Evolutionary conservation across 2,888 invertebrate genomes (phyloP).

Genomic region (Nemapogon koenigi): DNA sequence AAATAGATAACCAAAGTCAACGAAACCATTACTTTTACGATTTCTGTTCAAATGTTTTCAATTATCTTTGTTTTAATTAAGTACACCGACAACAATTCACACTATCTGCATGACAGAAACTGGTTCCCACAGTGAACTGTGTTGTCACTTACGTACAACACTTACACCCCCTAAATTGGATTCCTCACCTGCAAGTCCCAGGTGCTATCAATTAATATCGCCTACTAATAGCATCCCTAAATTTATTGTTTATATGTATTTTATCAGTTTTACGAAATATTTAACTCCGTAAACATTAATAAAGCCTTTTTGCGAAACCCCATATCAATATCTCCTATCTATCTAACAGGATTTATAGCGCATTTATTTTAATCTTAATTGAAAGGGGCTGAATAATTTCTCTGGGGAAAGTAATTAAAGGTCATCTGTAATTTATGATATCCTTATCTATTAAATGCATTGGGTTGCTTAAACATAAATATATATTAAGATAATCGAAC

Average conservation of each 20-base stretch:
- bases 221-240: slow-evolving; percentile 1
- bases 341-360: slow-evolving; percentile 5
- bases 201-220: slow-evolving; percentile 8
- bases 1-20: no score
- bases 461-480: no score
- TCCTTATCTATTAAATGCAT: no score
- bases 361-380: slow-evolving; percentile 7
- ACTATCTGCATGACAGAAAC: slow-evolving; percentile 6
- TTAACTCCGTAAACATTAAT: neutral
- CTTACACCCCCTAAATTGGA: slow-evolving; percentile 37
- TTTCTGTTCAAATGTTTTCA: no score
- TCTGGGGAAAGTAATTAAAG: no score
- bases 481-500: no score
- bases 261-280: neutral
- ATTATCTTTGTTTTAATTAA: slow-evolving; percentile 4
- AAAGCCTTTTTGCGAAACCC: neutral
- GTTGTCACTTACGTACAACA: slow-evolving; percentile 8
- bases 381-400: slow-evolving; percentile 13
- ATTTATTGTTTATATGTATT: neutral
- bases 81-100: neutral
- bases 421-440: no score
- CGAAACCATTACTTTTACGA: no score
- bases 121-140: slow-evolving; percentile 7
- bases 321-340: slow-evolving; percentile 1
- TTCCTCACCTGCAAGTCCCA: slow-evolving; percentile 40